These are phyloP conservation scores for Thereva unica DNA, from an alignment of 2,888 invertebrate species.

Conservation along the genomic window DNA sequence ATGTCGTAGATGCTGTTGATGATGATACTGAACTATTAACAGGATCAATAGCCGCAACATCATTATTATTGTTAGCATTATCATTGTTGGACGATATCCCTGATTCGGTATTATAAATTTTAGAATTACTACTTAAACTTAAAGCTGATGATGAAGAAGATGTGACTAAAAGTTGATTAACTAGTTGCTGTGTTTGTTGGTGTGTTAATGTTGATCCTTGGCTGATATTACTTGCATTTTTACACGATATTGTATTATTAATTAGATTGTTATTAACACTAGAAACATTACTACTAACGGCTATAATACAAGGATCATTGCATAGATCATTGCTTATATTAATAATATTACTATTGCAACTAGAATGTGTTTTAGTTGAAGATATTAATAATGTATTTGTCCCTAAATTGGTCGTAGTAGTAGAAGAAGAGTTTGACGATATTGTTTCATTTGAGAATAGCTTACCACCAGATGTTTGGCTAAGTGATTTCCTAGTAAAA, in stretches of 20 bases:
- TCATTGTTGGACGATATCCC: conserved; percentile 33
- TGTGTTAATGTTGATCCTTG: conserved; percentile 9
- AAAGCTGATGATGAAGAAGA: conserved; percentile 16
- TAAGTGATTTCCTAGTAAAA: background rate
- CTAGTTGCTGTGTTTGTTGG: conserved; percentile 25
- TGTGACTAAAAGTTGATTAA: conserved; percentile 31
- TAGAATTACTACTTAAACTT: conserved; percentile 27
- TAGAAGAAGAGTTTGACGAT: conserved; percentile 20
- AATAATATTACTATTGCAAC: conserved; percentile 31
- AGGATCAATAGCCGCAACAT: conserved; percentile 13
- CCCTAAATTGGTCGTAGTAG: conserved; percentile 37
- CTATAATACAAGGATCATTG: conserved; percentile 33
- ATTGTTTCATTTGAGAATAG: background rate
- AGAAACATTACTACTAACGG: conserved; percentile 12
- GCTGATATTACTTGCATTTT: conserved; percentile 3
- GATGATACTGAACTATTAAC: background rate
- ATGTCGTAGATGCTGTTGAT: background rate
- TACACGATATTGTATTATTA: conserved; percentile 27
- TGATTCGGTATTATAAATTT: conserved; percentile 25
- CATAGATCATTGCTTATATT: conserved; percentile 24
- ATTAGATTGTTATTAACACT: conserved; percentile 23
- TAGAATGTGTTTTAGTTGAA: conserved; percentile 24
- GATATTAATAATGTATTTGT: conserved; percentile 21
- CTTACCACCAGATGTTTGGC: too few relatives aligned
- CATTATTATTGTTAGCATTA: conserved; percentile 22